phyloP scores from a whole-genome alignment of 2,797 vertebrate genomes.

The Remorina albescens region DNA sequence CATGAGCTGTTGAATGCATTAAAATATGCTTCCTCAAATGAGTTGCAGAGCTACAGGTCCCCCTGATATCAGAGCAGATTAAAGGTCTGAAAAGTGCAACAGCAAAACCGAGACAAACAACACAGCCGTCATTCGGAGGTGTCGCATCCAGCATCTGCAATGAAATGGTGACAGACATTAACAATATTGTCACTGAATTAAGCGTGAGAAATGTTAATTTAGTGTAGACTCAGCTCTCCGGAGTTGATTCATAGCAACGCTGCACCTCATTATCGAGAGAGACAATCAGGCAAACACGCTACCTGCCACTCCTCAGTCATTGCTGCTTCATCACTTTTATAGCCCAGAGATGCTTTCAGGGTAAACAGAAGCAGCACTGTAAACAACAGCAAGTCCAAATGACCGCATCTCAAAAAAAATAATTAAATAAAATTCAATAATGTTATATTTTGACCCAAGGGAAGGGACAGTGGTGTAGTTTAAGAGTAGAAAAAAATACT shows the following conservation, averaged over 20 bases:
- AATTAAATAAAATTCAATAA: too few species aligned
- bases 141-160: slow-evolving; percentile 27
- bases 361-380: slow-evolving; percentile 32
- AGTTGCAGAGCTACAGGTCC: neutral
- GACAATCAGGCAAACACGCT: slow-evolving; percentile 33
- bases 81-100: neutral
- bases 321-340: slow-evolving; percentile 53
- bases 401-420: neutral
- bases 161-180: slow-evolving; percentile 41
- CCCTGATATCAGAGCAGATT: neutral
- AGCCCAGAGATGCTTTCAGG: slow-evolving; percentile 29
- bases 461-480: slow-evolving; percentile 1
- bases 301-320: slow-evolving; percentile 40
- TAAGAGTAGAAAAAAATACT: slow-evolving; percentile 17
- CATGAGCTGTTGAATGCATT: neutral
- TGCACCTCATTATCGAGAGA: slow-evolving; percentile 31
- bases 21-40: neutral
- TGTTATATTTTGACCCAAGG: slow-evolving; percentile 19
- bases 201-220: slow-evolving; percentile 20
- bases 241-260: slow-evolving; percentile 35
- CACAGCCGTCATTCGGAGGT: slow-evolving; percentile 11
- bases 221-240: slow-evolving; percentile 53
- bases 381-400: slow-evolving; percentile 33
- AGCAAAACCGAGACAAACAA: slow-evolving; percentile 13
- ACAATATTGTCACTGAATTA: slow-evolving; percentile 44